Percentiles rank a stretch among this genome's conserved stretches.
Conservation (phyloP, 2,888 invertebrate genomes). For the Pharmacophagus antenor region DNA sequence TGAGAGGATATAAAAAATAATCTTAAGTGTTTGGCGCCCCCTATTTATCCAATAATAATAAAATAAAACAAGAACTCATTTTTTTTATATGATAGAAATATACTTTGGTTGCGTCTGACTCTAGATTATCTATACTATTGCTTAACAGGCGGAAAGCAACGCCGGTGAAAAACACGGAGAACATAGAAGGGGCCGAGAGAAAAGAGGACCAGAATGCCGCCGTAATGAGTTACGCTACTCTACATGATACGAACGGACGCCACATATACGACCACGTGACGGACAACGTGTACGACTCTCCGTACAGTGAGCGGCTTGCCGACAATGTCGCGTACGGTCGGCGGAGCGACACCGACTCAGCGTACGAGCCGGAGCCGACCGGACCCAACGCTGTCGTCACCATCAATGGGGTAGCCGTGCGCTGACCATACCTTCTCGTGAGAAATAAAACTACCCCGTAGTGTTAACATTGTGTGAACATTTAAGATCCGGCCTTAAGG, state of each 20-base stretch:
- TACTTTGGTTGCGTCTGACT: not conserved
- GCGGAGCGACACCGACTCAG: conserved; percentile 71
- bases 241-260: conserved; percentile 84
- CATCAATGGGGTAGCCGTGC: conserved; percentile 93
- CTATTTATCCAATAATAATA: no score
- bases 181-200: conserved; percentile 91
- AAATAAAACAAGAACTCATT: no score
- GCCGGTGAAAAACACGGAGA: conserved; percentile 93
- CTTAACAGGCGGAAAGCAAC: conserved; percentile 87
- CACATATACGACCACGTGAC: conserved; percentile 79
- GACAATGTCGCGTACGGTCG: conserved; percentile 73
- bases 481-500: conserved; percentile 34
- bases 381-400: conserved; percentile 84
- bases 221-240: conserved; percentile 92
- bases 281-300: conserved; percentile 88
- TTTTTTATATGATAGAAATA: not conserved
- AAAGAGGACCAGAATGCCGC: conserved; percentile 93
- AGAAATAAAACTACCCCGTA: conserved; percentile 11
- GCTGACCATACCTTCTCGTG: conserved; percentile 68
- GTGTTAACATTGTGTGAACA: conserved; percentile 24
- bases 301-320: conserved; percentile 83
- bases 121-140: not conserved
- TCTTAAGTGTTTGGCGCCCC: no score
- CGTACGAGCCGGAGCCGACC: conserved; percentile 86
- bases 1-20: no score